These are phyloP conservation scores for Elephas maximus DNA, from an alignment of 2,113 vertebrate species.

Conservation along the genomic window DNA sequence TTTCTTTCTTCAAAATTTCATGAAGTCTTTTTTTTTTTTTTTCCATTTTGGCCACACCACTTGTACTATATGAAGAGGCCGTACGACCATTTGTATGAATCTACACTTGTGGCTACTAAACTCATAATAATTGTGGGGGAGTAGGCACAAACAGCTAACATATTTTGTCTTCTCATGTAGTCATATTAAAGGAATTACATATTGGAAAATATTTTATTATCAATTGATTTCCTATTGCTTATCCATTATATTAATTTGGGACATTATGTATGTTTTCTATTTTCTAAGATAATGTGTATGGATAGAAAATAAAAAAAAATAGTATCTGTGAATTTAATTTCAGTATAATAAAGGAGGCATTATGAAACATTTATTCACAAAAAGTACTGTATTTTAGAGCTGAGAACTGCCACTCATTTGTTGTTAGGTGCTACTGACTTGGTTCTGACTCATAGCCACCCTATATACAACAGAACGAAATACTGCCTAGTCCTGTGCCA, in stretches of 20 bases:
- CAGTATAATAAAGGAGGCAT: not conserved
- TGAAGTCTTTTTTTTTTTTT: not conserved
- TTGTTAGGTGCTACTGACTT: too few relatives aligned
- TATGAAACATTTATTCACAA: not conserved
- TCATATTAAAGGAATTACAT: not conserved
- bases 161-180: not conserved
- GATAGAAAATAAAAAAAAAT: not conserved
- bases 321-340: not conserved
- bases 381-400: not conserved
- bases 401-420: not conserved
- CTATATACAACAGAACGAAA: too few relatives aligned
- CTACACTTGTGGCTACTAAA: not conserved
- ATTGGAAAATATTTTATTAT: not conserved
- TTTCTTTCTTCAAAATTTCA: not conserved
- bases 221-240: not conserved
- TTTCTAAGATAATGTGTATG: not conserved
- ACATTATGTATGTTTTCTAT: not conserved
- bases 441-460: too few relatives aligned
- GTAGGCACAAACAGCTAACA: not conserved
- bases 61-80: not conserved
- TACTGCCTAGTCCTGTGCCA: too few relatives aligned
- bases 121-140: not conserved
- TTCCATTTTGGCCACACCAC: not conserved
- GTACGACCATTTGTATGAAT: fast-evolving
- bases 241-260: not conserved